Percentiles rank a stretch among this genome's conserved stretches.
phyloP scores from a whole-genome alignment of 2,113 vertebrate species.

The Oncorhynchus mykiss region DNA sequence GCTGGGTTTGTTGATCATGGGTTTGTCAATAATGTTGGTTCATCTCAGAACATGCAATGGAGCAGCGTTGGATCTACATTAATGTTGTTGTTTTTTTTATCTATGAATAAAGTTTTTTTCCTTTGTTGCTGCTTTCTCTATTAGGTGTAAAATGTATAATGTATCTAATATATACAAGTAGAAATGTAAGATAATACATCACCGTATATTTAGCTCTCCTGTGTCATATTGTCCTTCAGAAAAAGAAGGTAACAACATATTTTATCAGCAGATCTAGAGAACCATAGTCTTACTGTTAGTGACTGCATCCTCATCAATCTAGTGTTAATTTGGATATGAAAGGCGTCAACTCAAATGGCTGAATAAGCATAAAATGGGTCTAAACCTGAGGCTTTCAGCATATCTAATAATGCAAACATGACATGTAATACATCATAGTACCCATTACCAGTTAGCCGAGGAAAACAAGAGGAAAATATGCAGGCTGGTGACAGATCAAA shows the following conservation, averaged over 20 bases:
- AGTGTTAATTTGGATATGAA: conserved; percentile 90
- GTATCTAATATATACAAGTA: background rate
- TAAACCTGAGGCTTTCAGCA: conserved; percentile 70
- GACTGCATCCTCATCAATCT: conserved; percentile 83
- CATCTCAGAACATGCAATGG: background rate
- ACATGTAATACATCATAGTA: conserved; percentile 92
- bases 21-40: no score
- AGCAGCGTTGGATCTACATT: background rate
- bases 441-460: conserved; percentile 79
- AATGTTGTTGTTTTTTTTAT: background rate
- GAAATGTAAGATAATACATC: background rate
- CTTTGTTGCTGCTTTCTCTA: background rate
- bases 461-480: conserved; percentile 66
- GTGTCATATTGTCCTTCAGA: background rate
- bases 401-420: conserved; percentile 79
- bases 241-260: conserved; percentile 20
- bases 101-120: background rate
- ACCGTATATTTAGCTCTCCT: background rate
- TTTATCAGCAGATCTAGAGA: conserved; percentile 65
- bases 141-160: background rate
- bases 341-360: conserved; percentile 91
- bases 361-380: conserved; percentile 87
- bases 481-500: conserved; percentile 62
- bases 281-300: conserved; percentile 74
- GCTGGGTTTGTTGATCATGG: no score